These are phyloP conservation scores for Marmota flaviventris DNA, from an alignment of 2,113 vertebrate species.

Conservation along the genomic window DNA sequence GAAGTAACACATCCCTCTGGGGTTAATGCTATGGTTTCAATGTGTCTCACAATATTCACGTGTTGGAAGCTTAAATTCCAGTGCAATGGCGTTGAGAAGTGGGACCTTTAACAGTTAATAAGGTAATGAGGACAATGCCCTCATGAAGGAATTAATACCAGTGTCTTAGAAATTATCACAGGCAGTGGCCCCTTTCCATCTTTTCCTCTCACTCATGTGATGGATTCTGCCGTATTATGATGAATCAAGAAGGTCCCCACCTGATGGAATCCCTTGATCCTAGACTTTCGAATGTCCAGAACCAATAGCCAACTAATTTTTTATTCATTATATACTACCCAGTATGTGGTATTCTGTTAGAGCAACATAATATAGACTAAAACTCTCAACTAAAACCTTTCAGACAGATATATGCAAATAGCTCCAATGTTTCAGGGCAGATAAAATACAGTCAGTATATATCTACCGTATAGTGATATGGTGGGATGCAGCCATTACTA, in stretches of 20 bases:
- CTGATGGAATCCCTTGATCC: background rate
- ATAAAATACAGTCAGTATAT: background rate
- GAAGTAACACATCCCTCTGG: background rate
- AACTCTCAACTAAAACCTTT: background rate
- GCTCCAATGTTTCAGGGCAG: background rate
- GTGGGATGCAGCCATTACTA: background rate
- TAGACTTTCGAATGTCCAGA: background rate
- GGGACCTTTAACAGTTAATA: background rate
- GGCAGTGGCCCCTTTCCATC: background rate
- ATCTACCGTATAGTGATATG: background rate
- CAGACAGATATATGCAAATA: background rate
- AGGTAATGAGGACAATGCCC: background rate
- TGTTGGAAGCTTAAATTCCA: background rate
- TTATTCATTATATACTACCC: background rate
- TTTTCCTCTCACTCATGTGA: background rate
- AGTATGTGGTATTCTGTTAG: background rate
- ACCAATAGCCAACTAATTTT: background rate
- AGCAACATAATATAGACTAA: background rate
- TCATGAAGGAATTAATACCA: background rate
- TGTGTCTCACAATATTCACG: background rate
- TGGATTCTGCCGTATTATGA: background rate
- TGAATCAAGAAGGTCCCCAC: background rate
- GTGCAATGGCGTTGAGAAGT: background rate
- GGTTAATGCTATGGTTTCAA: background rate
- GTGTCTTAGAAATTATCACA: background rate